Base-by-base conservation (phyloP, 2,888 invertebrate species). In the Agrotis segetum region DNA sequence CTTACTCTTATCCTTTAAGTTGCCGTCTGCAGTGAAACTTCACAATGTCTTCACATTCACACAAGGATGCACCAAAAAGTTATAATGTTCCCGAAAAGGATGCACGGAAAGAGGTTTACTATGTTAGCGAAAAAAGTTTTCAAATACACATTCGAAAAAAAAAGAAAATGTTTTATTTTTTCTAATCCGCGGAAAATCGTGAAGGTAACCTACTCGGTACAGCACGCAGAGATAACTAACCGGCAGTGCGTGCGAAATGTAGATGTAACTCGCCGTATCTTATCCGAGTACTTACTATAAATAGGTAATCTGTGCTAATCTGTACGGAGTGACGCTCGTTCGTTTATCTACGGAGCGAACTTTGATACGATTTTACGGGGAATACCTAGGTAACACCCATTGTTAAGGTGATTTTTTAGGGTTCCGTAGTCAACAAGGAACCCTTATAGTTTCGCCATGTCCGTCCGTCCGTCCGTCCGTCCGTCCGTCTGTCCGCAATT, bases 291-390 rank as follows among this genome's bases (percentile, higher is more conserved):
- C 65, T 67, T 66, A 53, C 71, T 83, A 82, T 79, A 74, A 73
- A 81, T 83, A 81, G 68, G 29, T 72, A 73, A 81, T 76, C 67
- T 81, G 69, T 78, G 78, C 75, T 82, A 81, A 83, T 83, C 78
- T 67, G 67, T 75, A 60, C 63, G 55, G 65, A 80, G 77, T 71
- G 62, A 69, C 60, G 83, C 67, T 67, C 68, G 81, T 62, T 74
- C 63, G 29, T 70, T 71, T 34, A 79, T 79, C 71, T 74, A 67
- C 71, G 78, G 69, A 75, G 71, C 74, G 58, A 66, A 59, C 58
- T 78, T 52, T 79, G 70, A 74, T 83, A 74, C 73, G 65, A 81
- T 75, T 75, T 81, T 58, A 76, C 71, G 69, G 67, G 68, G 65
- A 71, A 71, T 74, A 74, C 78, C 71, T 66, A 62, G 62, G 70